Percentiles rank a stretch among this genome's conserved stretches.
Evolutionary conservation across 2,888 invertebrate genomes (phyloP).

Genomic region (Beris chalybata): DNA sequence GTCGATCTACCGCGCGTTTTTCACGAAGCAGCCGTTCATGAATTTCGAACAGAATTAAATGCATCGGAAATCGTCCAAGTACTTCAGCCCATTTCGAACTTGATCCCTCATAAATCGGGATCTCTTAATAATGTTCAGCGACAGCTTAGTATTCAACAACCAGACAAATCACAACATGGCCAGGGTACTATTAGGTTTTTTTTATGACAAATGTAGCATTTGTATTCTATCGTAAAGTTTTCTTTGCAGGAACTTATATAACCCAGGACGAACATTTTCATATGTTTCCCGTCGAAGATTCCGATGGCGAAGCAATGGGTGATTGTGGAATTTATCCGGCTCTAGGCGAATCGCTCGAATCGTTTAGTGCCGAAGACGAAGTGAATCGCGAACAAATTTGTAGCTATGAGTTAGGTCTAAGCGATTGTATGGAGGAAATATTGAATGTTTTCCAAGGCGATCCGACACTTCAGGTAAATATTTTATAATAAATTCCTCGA

Average conservation of each 20-base stretch:
- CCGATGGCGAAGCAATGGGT: conserved; percentile 44
- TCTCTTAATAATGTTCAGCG: conserved; percentile 48
- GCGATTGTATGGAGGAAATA: conserved; percentile 55
- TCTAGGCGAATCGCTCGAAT: conserved; percentile 49
- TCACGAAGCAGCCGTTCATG: conserved; percentile 45
- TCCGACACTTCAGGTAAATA: conserved; percentile 49
- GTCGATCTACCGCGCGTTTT: conserved; percentile 51
- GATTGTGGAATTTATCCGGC: conserved; percentile 51
- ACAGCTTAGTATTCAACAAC: conserved; percentile 41
- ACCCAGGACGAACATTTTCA: conserved; percentile 46
- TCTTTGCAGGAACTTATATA: conserved; percentile 41
- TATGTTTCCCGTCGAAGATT: conserved; percentile 44
- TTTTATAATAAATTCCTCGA: neutral
- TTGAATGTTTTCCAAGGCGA: conserved; percentile 54
- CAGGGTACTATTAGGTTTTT: conserved; percentile 35
- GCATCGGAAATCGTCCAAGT: conserved; percentile 53
- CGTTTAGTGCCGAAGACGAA: conserved; percentile 50
- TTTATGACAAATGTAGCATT: neutral
- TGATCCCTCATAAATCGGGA: conserved; percentile 45
- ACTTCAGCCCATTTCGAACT: conserved; percentile 50
- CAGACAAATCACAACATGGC: conserved; percentile 31
- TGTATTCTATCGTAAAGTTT: conserved; percentile 10
- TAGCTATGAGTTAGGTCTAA: conserved; percentile 47
- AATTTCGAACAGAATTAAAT: conserved; percentile 51
- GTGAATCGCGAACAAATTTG: conserved; percentile 49